phyloP scores from a whole-genome alignment of 2,113 vertebrate genomes.

The Ptyas mucosa region DNA sequence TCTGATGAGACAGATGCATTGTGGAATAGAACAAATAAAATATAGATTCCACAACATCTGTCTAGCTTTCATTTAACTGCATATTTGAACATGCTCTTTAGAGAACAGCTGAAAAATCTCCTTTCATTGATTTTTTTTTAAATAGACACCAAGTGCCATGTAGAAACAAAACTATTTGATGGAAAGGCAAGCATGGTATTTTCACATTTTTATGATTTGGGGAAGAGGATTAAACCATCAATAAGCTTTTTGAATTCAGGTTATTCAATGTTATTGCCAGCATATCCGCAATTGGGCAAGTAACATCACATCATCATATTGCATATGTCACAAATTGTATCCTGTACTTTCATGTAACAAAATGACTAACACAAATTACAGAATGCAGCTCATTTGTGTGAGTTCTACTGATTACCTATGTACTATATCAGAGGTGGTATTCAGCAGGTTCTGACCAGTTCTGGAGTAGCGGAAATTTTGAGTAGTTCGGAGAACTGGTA shows the following conservation, averaged over 20 bases:
- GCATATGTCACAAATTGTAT: not conserved
- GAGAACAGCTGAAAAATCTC: slow-evolving; percentile 20
- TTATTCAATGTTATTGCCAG: not conserved
- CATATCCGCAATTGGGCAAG: not conserved
- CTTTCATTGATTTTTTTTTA: slow-evolving; percentile 46
- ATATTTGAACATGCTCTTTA: slow-evolving; percentile 48
- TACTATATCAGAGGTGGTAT: too few species aligned
- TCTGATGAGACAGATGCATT: slow-evolving; percentile 59
- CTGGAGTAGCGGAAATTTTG: too few species aligned
- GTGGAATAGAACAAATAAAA: slow-evolving; percentile 61
- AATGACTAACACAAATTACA: not conserved
- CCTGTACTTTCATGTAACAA: not conserved
- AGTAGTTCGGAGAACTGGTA: too few species aligned
- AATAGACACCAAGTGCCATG: slow-evolving; percentile 2
- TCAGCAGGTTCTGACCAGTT: too few species aligned
- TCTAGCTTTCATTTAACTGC: slow-evolving; percentile 48
- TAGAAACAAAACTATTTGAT: not conserved
- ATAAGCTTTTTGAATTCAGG: not conserved
- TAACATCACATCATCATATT: not conserved
- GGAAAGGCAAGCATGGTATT: not conserved
- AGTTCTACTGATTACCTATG: not conserved
- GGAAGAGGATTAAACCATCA: not conserved
- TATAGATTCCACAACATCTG: slow-evolving; percentile 66
- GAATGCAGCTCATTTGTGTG: not conserved
- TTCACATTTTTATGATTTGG: not conserved